phyloP scores from a whole-genome alignment of 2,113 vertebrate species.

The Stomatorhinus ivindoensis region DNA sequence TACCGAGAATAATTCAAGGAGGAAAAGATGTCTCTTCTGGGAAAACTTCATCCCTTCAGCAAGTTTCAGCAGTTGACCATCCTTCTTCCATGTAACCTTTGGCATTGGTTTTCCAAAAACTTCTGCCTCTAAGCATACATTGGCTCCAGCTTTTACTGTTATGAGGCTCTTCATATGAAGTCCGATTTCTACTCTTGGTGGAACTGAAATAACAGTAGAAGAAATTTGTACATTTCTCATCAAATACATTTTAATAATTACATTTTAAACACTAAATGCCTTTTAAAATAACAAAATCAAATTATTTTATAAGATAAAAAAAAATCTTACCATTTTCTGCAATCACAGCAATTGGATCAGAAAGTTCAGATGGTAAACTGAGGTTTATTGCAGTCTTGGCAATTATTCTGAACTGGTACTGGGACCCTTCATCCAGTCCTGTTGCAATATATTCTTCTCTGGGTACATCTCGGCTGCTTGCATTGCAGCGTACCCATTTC shows the following conservation, averaged over 20 bases:
- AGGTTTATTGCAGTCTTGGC: constrained; percentile 85
- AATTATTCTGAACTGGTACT: constrained; percentile 88
- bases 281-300: neutral
- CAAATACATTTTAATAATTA: neutral
- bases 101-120: constrained; percentile 92
- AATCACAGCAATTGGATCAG: constrained; percentile 79
- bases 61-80: constrained; percentile 64
- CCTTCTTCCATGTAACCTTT: constrained; percentile 82
- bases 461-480: constrained; percentile 80
- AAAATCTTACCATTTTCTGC: constrained; percentile 81
- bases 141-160: constrained; percentile 86
- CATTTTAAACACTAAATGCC: neutral
- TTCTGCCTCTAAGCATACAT: constrained; percentile 80
- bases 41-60: constrained; percentile 84
- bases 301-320: too few relatives aligned
- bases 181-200: constrained; percentile 86
- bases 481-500: constrained; percentile 86
- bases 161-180: constrained; percentile 87
- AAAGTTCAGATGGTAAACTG: constrained; percentile 86
- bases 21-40: constrained; percentile 74
- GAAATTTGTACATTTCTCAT: neutral
- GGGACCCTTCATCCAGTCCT: constrained; percentile 82
- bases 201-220: constrained; percentile 62
- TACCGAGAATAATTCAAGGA: constrained; percentile 84
- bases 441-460: constrained; percentile 78